Base-by-base conservation (phyloP, 2,888 invertebrate genomes). In the Himalopsyche anomala region DNA sequence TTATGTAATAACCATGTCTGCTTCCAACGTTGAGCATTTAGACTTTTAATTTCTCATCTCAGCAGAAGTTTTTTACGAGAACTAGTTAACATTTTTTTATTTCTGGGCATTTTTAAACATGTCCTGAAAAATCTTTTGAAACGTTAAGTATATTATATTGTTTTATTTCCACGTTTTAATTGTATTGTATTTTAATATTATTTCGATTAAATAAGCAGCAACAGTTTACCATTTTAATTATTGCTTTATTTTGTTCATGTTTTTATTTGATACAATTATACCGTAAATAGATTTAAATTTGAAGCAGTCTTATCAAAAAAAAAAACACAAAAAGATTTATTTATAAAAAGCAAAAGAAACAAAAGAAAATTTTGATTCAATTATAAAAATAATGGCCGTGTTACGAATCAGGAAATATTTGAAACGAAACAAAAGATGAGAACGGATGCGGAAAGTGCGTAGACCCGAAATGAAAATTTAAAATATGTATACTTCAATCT, bases 401-500 rank as follows among this genome's bases (percentile, higher is more conserved):
- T 62, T 62, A 62, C 62, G 62, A 62, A 62, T 62, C 62, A 62
- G 2, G 62, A 11, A 28, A 19, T 62, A 62, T 62, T 62, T 62
- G 19, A 62, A 62, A 62, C 19, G n/a, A 28, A 62, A 62, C 62
- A 62, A 62, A 62, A 62, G 62, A 62, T 19, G 62, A 28, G 28
- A 62, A 62, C 28, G 28, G 28, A 28, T 28, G 28, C 8, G 62
- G 62, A 62, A 62, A 19, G 62, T 19, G 62, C 28, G 28, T 62
- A 28, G 28, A 28, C n/a, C 62, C 8, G 62, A 19, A 62, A 62
- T 62, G 28, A 62, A 19, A 62, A 19, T 62, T 62, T 62, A 62
- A 62, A 62, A 62, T 19, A 62, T 62, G 62, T 62, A 62, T 62
- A 62, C 19, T 62, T 8, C 62, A 62, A 62, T 62, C 62, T 62